phyloP scores from a whole-genome alignment of 2,888 invertebrate species.

The Drosophila parthenogenetica region DNA sequence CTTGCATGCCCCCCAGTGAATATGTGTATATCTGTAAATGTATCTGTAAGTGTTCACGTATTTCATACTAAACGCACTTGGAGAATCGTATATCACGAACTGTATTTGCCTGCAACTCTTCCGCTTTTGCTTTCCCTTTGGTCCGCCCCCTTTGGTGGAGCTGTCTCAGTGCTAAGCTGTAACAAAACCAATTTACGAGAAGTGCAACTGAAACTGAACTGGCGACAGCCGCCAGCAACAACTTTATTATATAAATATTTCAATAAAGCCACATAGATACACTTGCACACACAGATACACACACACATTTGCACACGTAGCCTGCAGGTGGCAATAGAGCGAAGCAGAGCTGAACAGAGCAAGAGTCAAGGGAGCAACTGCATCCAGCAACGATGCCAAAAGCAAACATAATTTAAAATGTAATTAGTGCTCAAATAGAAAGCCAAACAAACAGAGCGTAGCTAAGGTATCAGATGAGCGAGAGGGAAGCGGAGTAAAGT shows the following conservation, averaged over 20 bases:
- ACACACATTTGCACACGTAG: neutral
- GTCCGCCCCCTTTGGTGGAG: neutral
- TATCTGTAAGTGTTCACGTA: neutral
- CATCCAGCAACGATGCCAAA: conserved; percentile 60
- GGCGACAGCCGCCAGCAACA: conserved; percentile 53
- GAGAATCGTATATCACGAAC: conserved; percentile 14
- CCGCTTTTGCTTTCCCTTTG: neutral
- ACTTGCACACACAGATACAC: conserved; percentile 7
- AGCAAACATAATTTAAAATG: conserved; percentile 82
- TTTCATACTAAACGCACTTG: conserved; percentile 6
- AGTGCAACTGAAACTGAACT: conserved; percentile 55
- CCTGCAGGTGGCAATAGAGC: conserved; percentile 31
- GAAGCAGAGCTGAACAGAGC: conserved; percentile 11
- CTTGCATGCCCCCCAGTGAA: neutral
- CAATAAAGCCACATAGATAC: conserved; percentile 61
- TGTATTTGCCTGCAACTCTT: neutral
- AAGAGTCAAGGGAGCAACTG: conserved; percentile 55
- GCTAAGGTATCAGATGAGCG: neutral
- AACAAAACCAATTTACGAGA: conserved; percentile 70
- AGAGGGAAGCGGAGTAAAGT: neutral
- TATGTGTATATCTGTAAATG: neutral
- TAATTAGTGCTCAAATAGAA: conserved; percentile 82
- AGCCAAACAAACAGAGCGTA: conserved; percentile 69
- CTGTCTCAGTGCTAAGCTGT: conserved; percentile 34
- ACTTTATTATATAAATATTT: conserved; percentile 79